Evolutionary conservation across 1,140 invertebrate species (phyloP).

Genomic region (Maconellicoccus hirsutus): DNA sequence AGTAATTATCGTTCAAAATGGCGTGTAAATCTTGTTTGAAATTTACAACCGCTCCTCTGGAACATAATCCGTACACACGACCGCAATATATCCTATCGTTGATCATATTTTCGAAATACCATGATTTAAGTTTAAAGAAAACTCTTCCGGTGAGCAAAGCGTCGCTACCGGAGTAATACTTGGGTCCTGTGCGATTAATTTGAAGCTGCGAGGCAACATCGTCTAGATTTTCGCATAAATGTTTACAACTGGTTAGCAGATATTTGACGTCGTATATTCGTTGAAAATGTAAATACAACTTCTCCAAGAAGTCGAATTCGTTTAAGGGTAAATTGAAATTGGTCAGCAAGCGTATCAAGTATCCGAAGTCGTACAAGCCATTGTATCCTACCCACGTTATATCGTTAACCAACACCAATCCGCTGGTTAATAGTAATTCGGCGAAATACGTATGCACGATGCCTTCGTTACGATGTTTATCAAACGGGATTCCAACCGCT

Average conservation of each 20-base stretch:
- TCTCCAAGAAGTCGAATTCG: constrained; percentile 47
- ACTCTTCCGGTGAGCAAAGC: constrained; percentile 50
- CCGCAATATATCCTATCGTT: constrained; percentile 50
- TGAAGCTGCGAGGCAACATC: constrained; percentile 42
- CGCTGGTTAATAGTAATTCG: constrained; percentile 51
- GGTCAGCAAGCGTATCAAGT: constrained; percentile 47
- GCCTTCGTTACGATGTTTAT: constrained; percentile 48
- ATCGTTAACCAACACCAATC: constrained; percentile 47
- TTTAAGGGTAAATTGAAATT: constrained; percentile 42
- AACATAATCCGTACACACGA: constrained; percentile 44
- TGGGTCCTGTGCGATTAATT: constrained; percentile 45
- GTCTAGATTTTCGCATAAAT: constrained; percentile 53
- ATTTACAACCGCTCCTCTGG: background rate
- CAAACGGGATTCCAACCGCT: constrained; percentile 51
- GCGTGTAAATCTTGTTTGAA: constrained; percentile 14
- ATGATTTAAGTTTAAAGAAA: constrained; percentile 56
- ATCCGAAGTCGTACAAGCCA: constrained; percentile 57
- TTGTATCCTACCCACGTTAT: constrained; percentile 56
- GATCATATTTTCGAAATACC: constrained; percentile 53
- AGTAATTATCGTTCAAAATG: constrained; percentile 12
- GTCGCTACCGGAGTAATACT: constrained; percentile 57
- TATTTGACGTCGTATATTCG: constrained; percentile 55
- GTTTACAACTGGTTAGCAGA: constrained; percentile 53
- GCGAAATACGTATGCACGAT: constrained; percentile 51
- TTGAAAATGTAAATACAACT: constrained; percentile 48